Evolutionary conservation across 2,797 vertebrate species (phyloP).

Genomic region (Aeoliscus strigatus): DNA sequence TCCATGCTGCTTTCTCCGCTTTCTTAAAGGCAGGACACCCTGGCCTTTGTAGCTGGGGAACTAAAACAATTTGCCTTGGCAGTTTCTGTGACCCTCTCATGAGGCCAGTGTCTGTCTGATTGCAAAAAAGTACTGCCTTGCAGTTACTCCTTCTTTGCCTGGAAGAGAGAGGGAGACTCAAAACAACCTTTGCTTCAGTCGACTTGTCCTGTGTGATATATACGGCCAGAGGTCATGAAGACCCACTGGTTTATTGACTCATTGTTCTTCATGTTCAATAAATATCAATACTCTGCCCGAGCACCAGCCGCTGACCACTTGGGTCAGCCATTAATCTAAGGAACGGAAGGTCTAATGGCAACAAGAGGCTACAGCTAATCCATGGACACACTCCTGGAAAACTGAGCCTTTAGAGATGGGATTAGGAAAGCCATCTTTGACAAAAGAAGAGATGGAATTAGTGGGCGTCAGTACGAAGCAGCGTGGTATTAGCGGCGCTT

Average conservation of each 20-base stretch:
- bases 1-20: slow-evolving; percentile 34
- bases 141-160: slow-evolving; percentile 17
- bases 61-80: slow-evolving; percentile 50
- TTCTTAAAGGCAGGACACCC: slow-evolving; percentile 39
- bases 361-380: slow-evolving; percentile 45
- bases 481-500: slow-evolving; percentile 56
- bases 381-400: slow-evolving; percentile 65
- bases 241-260: slow-evolving; percentile 33
- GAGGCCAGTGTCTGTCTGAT: slow-evolving; percentile 23
- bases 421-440: slow-evolving; percentile 68
- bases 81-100: slow-evolving; percentile 44
- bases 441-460: slow-evolving; percentile 72
- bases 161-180: slow-evolving; percentile 3
- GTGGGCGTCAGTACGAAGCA: slow-evolving; percentile 50
- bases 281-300: slow-evolving; percentile 43
- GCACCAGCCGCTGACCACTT: slow-evolving; percentile 32
- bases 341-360: slow-evolving; percentile 30
- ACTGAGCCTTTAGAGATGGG: slow-evolving; percentile 67
- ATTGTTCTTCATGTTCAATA: slow-evolving; percentile 30
- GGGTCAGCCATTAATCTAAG: slow-evolving; percentile 29
- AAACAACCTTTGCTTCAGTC: slow-evolving; percentile 21
- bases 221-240: slow-evolving; percentile 10
- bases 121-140: slow-evolving; percentile 36
- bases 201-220: slow-evolving; percentile 7
- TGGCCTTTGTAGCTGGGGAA: slow-evolving; percentile 28